Evolutionary conservation across 2,888 invertebrate genomes (phyloP), one percentile per base, ranked within the genome.

Genomic region (Syritta pipiens): DNA sequence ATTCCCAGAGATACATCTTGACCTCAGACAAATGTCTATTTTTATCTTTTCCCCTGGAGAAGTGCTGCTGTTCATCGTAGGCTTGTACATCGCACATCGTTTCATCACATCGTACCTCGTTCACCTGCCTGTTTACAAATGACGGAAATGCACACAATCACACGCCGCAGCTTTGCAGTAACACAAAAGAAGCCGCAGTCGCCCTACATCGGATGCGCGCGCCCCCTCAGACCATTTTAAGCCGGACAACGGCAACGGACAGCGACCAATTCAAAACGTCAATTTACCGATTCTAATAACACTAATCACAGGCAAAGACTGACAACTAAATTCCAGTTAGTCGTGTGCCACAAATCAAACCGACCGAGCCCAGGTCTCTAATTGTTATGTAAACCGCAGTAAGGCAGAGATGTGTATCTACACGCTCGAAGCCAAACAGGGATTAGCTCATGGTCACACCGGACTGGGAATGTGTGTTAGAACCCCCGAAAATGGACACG

Each of bases 341-440:
- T 68, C 79, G 79, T 79, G 79, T 74, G 79, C 67, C 74, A 79
- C 74, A 74, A 79, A 79, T 67, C 67, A 48, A 51, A 19, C 63
- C 63, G 57, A 59, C 10, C 57, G 37, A 26, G 26, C 19, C 42
- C 48, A 57, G 30, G 22, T n/a, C n/a, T 44, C 53, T 30, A 51
- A 72, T 72, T 67, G 53, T 74, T 67, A 67, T 67, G 79, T 74
- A 74, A 79, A 62, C 74, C 60, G 22, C 24, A 49, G 9, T 14
- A 19, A 40, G 37, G 60, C 37, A 17, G 5, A 1, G 3, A 22
- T 14, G 1, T 22, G 40, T 14, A 40, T 20, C 40, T 6, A 51
- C n/a, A 24, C 6, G 30, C 32, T 32, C 28, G 44, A 26, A 40
- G 35, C 67, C 59, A 74, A 74, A 67, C 67, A 79, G 44, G 57